Base-by-base conservation (phyloP, 2,888 invertebrate genomes). In the Onchidella celtica region DNA sequence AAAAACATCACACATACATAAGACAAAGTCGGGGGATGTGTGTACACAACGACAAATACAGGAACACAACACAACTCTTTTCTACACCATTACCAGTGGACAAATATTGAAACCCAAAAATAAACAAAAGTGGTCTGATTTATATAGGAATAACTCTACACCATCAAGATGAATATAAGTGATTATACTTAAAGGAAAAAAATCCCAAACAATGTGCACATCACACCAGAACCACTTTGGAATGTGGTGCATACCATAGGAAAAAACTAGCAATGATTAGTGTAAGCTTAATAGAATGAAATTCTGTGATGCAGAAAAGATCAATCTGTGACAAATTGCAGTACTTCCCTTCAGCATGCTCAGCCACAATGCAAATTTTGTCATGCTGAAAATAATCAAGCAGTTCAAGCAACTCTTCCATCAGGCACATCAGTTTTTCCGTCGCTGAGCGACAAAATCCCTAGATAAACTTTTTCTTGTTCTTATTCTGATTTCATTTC, bases 241-340 rank as follows among this genome's bases (percentile, higher is more conserved):
- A 69, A 69, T 69, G 69, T 69, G 69, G 69, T 69, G 69, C 69
- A 69, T 69, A 66, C 66, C 66, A 66, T 66, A 34, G n/a, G 29
- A 61, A n/a, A 21, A 55, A 61, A 61, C 61, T 61, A 61, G 61
- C n/a, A 61, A 61, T 61, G 61, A 61, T 61, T 61, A 61, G 47
- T 47, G 47, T 47, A 47, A 17, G 47, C 47, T 47, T 47, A 17
- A 47, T 47, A 47, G 47, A 47, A 6, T 47, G 47, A 17, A 47
- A 47, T n/a, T n/a, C n/a, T n/a, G n/a, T n/a, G n/a, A n/a, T n/a
- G n/a, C n/a, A n/a, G n/a, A n/a, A n/a, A n/a, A n/a, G n/a, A n/a
- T n/a, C n/a, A n/a, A n/a, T n/a, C n/a, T n/a, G n/a, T n/a, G n/a
- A n/a, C n/a, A n/a, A n/a, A n/a, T n/a, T n/a, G n/a, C n/a, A n/a